Evolutionary conservation across 1,140 invertebrate genomes (phyloP), one percentile per base, ranked within the genome.

Genomic region (Hermetia illucens): DNA sequence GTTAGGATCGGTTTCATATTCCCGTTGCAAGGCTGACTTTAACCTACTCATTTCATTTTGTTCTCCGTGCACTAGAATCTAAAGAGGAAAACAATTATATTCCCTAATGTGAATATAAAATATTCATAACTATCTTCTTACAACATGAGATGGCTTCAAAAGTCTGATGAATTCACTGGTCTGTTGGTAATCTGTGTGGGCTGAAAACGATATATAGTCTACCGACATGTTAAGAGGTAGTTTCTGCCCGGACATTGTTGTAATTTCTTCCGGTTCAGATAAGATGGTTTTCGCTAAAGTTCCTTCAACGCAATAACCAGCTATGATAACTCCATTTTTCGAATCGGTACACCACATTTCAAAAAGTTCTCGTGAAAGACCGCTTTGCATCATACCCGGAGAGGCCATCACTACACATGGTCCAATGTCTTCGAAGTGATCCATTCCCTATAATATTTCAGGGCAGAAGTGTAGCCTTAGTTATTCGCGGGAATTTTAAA

Each of bases 381-480:
- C 96, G 52, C 86, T 95, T 66, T 99, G 96, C 89, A 99, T 94
- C 94, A 99, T 99, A 61, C 96, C 96, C 3, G 96, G 96, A 1
- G 90, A 94, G 0, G 96, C 96, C 86, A 99, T 90, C 1, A 99
- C 87, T 2, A 99, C 94, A 55, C 94, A 99, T 1, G 96, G 96
- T 0, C 95, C 96, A 46, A 97, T 89, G 58, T 98, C 95, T 53
- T 99, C 95, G 64, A 99, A 98, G 61, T 98, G 93, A 62, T 98
- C 95, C 52, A 98, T 98, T 18, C 92, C 92, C 77, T 87, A 58
- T 1, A 63, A 61, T 4, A 31, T 34, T 30, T 40, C n/a, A 20
- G 12, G 30, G 17, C 21, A 41, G n/a, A 10, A 3, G 20, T n/a
- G 4, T 24, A 36, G 15, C 19, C 17, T 6, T 40, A 6, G 13